These are phyloP conservation scores for Mystacornis crossleyi DNA, from an alignment of 2,113 vertebrate species.

Conservation along the genomic window DNA sequence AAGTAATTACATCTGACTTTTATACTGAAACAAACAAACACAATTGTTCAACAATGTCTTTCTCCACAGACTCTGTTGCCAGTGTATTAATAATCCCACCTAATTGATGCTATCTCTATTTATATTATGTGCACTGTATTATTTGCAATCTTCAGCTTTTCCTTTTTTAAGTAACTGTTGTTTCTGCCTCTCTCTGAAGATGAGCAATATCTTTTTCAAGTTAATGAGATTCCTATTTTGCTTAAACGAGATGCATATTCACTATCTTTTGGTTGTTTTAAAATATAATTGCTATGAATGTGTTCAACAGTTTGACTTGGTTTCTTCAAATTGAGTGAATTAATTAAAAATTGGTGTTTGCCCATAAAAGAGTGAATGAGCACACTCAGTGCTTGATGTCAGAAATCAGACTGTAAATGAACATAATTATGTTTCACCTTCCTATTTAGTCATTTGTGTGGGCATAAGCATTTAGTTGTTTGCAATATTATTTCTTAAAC, in stretches of 20 bases:
- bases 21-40: not conserved
- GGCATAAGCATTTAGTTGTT: constrained; percentile 13
- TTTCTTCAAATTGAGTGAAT: constrained; percentile 10
- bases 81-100: not conserved
- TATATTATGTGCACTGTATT: not conserved
- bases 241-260: constrained; percentile 29
- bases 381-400: constrained; percentile 16
- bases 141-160: not conserved
- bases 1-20: not conserved
- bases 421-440: constrained; percentile 54
- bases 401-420: constrained; percentile 42
- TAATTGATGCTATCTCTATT: not conserved
- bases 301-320: constrained; percentile 3
- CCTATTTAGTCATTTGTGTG: constrained; percentile 44
- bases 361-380: constrained; percentile 19
- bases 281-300: not conserved
- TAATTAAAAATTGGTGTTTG: constrained; percentile 48
- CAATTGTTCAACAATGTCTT: not conserved
- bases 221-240: constrained; percentile 30
- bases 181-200: not conserved
- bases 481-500: not conserved
- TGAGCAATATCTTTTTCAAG: constrained; percentile 9
- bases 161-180: not conserved
- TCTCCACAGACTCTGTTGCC: not conserved
- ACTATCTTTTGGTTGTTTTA: constrained; percentile 37